Conservation (phyloP, 1,140 invertebrate genomes). For the Melitaea cinxia region DNA sequence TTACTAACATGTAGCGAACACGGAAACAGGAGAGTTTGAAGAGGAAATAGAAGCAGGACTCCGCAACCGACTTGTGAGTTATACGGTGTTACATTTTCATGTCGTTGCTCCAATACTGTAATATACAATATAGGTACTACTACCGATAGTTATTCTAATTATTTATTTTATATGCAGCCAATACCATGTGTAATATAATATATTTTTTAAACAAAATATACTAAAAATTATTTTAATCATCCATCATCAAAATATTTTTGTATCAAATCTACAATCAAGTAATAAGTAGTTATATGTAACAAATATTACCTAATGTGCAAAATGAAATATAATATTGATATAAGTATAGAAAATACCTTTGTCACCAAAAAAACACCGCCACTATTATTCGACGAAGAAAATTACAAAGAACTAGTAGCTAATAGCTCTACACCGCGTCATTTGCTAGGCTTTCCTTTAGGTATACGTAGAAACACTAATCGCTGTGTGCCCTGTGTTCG, state of each 20-base stretch:
- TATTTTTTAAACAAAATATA: too few relatives aligned
- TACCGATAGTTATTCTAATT: neutral
- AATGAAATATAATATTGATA: too few relatives aligned
- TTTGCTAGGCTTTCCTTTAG: conserved; percentile 24
- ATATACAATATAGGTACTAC: too few relatives aligned
- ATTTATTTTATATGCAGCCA: too few relatives aligned
- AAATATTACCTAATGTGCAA: too few relatives aligned
- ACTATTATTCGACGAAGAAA: neutral
- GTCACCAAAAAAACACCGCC: neutral
- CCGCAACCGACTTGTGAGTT: conserved; percentile 28
- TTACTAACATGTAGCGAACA: neutral
- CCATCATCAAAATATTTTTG: too few relatives aligned
- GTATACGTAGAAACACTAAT: conserved; percentile 3
- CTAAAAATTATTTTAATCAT: too few relatives aligned
- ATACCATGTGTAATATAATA: too few relatives aligned
- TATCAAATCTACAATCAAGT: too few relatives aligned
- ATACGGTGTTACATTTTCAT: conserved; percentile 29
- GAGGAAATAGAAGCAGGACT: conserved; percentile 43
- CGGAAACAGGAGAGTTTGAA: conserved; percentile 22
- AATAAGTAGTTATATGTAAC: too few relatives aligned
- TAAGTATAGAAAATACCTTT: too few relatives aligned
- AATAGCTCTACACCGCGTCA: conserved; percentile 17
- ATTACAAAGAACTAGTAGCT: conserved; percentile 15
- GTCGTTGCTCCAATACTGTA: conserved; percentile 22
- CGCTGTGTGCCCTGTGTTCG: neutral